Evolutionary conservation across 2,888 invertebrate genomes (phyloP), one percentile per base, ranked within the genome.

Genomic region (Coleophora deauratella): DNA sequence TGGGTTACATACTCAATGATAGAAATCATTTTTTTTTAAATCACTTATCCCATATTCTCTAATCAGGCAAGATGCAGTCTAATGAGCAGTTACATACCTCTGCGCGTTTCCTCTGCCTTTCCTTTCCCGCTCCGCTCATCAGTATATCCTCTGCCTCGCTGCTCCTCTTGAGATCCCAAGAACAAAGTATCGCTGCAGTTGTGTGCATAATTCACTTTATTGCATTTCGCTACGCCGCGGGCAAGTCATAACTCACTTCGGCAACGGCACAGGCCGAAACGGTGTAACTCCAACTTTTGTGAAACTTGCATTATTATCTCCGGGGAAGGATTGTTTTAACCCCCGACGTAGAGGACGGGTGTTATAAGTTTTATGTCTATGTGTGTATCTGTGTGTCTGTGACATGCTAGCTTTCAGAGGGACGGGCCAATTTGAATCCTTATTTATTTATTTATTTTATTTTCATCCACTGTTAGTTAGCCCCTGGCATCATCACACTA

Each of bases 121-220:
- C n/a, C n/a, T 21, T 21, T 9, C n/a, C 42, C 60, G 62, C 60
- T 40, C 35, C 45, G 40, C 49, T 51, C 33, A 27, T 44, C 39
- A 51, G 38, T 13, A 37, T 21, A n/a, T 4, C 11, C 32, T 7
- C 41, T 28, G 35, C 27, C 13, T 44, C 41, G 44, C 47, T 44
- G 46, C 45, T 45, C 15, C 45, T 55, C 70, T 62, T 66, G 50
- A 61, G 66, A 21, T 21, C 21, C 51, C 47, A 50, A 55, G 72
- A 75, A 76, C 78, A 80, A 79, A 77, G 75, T 79, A 80, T 79
- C 69, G 71, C 62, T 70, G 72, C 79, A 74, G 76, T 73, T 70
- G 72, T 75, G 72, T 81, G 79, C 81, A 82, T 82, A 80, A 81
- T 81, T 79, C 78, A 82, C 73, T 78, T 77, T 76, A 80, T 73